These are phyloP conservation scores for Pteronura brasiliensis DNA, from an alignment of 2,113 vertebrate species.

Conservation along the genomic window DNA sequence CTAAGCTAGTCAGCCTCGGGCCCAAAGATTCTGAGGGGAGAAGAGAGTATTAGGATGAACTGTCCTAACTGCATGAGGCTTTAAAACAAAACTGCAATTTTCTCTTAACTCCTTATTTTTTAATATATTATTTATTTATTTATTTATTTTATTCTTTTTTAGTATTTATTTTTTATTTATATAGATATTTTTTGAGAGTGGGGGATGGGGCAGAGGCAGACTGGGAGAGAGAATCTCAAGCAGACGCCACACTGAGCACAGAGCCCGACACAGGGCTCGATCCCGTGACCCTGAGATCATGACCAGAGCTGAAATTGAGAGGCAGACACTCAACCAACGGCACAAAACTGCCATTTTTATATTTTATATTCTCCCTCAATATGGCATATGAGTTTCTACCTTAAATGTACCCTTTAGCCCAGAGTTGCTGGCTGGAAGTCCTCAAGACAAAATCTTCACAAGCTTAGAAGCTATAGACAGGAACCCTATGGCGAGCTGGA, in stretches of 20 bases:
- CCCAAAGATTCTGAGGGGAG: not conserved
- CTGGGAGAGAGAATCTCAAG: not conserved
- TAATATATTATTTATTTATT: no score
- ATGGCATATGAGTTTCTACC: not conserved
- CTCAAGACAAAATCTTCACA: not conserved
- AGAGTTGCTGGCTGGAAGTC: not conserved
- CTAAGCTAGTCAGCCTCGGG: not conserved
- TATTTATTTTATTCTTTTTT: no score
- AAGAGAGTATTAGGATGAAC: not conserved
- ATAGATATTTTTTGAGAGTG: not conserved
- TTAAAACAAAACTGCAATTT: not conserved
- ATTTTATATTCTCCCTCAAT: not conserved
- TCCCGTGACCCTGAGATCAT: not conserved
- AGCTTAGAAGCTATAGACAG: not conserved
- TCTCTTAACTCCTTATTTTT: not conserved
- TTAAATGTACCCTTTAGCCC: not conserved
- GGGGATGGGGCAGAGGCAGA: not conserved
- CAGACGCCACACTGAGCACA: not conserved
- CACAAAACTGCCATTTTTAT: not conserved
- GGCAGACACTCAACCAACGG: not conserved
- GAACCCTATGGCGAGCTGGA: not conserved
- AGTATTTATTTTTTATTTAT: no score
- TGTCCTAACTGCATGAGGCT: not conserved
- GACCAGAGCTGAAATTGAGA: not conserved
- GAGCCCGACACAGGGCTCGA: fast-evolving